Conservation (phyloP, 2,888 invertebrate species). For the Romanomermis culicivorax region DNA sequence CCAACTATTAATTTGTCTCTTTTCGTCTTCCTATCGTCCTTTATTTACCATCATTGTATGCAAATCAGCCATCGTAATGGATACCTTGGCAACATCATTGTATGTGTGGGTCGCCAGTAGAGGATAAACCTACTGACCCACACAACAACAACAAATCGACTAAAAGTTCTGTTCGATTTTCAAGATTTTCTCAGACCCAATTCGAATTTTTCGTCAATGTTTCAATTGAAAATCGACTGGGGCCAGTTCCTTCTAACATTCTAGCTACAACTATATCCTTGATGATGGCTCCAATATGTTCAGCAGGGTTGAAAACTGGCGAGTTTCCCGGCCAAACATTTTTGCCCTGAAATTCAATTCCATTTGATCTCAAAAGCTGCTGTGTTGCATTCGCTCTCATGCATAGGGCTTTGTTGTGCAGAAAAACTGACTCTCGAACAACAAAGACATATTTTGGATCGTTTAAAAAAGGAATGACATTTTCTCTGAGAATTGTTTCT, state of each 20-base stretch:
- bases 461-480: not conserved
- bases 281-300: constrained; percentile 3
- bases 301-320: not conserved
- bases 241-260: not conserved
- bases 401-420: constrained; percentile 5
- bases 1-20: no score
- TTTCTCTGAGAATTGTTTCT: not conserved
- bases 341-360: constrained; percentile 1
- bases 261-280: constrained; percentile 1
- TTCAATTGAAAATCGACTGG: constrained; percentile 1
- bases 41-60: no score
- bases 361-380: not conserved
- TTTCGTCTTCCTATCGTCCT: no score
- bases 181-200: not conserved
- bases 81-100: no score
- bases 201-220: not conserved
- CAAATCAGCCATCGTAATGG: no score
- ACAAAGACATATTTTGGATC: not conserved
- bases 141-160: no score
- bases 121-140: no score
- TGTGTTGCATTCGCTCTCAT: not conserved
- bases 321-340: constrained; percentile 7
- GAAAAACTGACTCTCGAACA: not conserved
- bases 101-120: no score
- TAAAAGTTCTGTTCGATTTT: not conserved